Base-by-base conservation (phyloP, 2,888 invertebrate species). In the Agrochola macilenta region DNA sequence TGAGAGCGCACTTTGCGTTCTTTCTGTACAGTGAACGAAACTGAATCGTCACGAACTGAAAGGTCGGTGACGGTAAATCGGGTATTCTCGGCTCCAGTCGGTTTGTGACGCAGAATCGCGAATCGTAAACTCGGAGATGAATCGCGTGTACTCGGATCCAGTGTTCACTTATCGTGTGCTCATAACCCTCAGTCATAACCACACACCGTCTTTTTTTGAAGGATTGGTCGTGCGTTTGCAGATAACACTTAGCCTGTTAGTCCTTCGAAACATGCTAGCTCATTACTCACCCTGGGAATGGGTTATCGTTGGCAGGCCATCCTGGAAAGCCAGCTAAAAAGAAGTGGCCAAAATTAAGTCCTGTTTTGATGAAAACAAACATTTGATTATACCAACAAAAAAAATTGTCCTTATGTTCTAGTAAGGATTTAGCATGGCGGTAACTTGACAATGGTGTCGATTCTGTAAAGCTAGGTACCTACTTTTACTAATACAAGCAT, bases 271-370 rank as follows among this genome's bases (percentile, higher is more conserved):
- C 30, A 23, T 43, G 14, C 26, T 12, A 23, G 3, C 1, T 69
- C 11, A 0, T 58, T 61, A 85, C 85, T 85, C 61, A 85, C 85
- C 72, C 63, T 63, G 74, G 9, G 12, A 69, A 85, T 60, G 23
- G 35, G 30, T 9, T n/a, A 12, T 65, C 49, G 52, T 69, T 43
- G 52, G 30, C 39, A 12, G 60, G 23, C 83, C 83, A 85, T 57
- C 68, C 74, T 65, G 82, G 76, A 70, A 61, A 84, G 30, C 61
- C 80, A 70, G 85, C 85, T 83, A 81, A 74, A 85, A 83, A 76
- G 39, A 77, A 75, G 63, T 57, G 54, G 39, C 74, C 46, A 68
- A 58, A 76, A 81, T 80, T 80, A 85, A 68, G 26, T 14, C 74
- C 74, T 83, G 74, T 74, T 83, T 63, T 61, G 52, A 54, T 74